Conservation (phyloP, 2,888 invertebrate species). For the Platynereis dumerilii region DNA sequence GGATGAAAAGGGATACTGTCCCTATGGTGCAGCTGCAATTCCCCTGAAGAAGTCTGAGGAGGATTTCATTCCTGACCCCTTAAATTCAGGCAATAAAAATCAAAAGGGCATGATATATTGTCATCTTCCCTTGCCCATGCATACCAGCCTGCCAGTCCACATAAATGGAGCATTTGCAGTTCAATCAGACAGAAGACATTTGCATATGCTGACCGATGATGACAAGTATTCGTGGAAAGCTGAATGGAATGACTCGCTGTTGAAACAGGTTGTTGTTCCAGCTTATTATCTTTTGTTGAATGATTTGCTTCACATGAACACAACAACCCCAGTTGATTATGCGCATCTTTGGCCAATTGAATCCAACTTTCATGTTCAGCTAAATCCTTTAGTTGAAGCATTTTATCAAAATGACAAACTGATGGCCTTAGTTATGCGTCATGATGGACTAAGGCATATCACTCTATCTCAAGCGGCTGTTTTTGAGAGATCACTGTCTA, state of each 20-base stretch:
- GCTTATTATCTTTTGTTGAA: constrained; percentile 37
- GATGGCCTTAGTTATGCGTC: neutral
- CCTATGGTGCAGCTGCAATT: constrained; percentile 43
- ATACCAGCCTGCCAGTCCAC: constrained; percentile 46
- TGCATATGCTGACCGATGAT: constrained; percentile 43
- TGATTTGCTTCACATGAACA: constrained; percentile 31
- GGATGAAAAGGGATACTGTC: neutral
- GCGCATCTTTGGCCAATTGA: constrained; percentile 34
- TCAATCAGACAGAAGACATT: constrained; percentile 44
- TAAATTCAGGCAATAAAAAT: constrained; percentile 9
- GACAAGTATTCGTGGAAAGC: constrained; percentile 39
- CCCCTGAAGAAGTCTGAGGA: constrained; percentile 30
- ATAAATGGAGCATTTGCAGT: constrained; percentile 54
- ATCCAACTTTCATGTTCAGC: neutral
- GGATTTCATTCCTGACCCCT: constrained; percentile 26
- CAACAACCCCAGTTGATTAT: constrained; percentile 7
- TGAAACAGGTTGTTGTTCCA: constrained; percentile 38
- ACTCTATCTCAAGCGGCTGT: neutral
- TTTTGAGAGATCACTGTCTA: no score
- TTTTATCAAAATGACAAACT: constrained; percentile 22
- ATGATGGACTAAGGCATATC: neutral
- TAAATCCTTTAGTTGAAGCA: constrained; percentile 24
- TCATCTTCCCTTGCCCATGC: constrained; percentile 43
- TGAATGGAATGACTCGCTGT: constrained; percentile 44
- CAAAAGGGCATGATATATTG: constrained; percentile 32